phyloP scores from a whole-genome alignment of 2,888 invertebrate species.

The Parasteatoda lunata region DNA sequence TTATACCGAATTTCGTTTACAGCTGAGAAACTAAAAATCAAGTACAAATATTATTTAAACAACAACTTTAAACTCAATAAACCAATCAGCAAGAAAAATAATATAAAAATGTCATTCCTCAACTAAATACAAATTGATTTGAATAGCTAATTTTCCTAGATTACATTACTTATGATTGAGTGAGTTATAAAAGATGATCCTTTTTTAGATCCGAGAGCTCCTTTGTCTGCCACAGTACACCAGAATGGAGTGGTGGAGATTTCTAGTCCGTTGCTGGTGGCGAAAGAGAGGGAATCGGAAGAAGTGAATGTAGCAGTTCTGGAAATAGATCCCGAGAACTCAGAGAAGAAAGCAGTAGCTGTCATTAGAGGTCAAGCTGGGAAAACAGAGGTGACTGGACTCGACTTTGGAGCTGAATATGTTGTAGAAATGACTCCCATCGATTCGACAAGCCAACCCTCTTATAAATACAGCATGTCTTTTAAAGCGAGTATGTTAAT shows the following conservation, averaged over 20 bases:
- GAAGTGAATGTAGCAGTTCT: constrained; percentile 19
- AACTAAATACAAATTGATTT: no score
- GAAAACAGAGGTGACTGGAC: constrained; percentile 16
- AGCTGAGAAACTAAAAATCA: no score
- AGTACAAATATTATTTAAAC: no score
- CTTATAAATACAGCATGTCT: constrained; percentile 23
- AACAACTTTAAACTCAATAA: no score
- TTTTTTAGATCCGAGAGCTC: constrained; percentile 43
- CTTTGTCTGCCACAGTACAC: background rate
- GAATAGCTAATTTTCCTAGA: no score
- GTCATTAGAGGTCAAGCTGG: constrained; percentile 4
- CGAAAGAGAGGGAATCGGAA: constrained; percentile 34
- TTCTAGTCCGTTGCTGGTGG: constrained; percentile 11
- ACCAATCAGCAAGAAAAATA: no score
- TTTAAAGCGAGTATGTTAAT: constrained; percentile 51
- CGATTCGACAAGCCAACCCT: background rate
- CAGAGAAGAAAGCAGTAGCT: background rate
- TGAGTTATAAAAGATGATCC: no score
- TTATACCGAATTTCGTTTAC: no score
- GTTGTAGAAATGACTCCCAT: constrained; percentile 26
- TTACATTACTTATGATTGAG: no score
- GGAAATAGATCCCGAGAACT: background rate
- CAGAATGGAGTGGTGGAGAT: constrained; percentile 25
- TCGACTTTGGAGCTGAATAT: constrained; percentile 40
- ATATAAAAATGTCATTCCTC: no score